Evolutionary conservation across 1,140 invertebrate species (phyloP).

Genomic region (Aricia agestis): DNA sequence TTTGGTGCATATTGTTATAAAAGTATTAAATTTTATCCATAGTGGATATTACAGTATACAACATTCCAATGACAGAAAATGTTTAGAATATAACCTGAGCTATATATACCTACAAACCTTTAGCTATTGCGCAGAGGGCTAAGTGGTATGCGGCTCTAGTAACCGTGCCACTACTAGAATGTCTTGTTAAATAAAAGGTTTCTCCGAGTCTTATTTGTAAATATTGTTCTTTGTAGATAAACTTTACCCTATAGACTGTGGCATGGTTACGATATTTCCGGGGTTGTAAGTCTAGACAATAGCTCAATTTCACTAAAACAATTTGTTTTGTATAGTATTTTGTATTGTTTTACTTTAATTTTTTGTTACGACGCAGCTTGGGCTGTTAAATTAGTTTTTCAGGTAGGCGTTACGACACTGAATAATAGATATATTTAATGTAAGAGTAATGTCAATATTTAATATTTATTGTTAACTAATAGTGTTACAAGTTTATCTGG

Average conservation of each 20-base stretch:
- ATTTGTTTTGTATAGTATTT: conserved; percentile 36
- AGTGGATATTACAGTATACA: background rate
- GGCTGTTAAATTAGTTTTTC: conserved; percentile 59
- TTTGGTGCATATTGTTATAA: background rate
- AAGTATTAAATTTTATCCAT: background rate
- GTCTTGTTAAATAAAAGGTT: conserved; percentile 22
- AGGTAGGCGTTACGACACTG: conserved; percentile 51
- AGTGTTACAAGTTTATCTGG: conserved; percentile 40
- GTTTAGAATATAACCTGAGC: conserved; percentile 35
- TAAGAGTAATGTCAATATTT: conserved; percentile 45
- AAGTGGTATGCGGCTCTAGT: conserved; percentile 68
- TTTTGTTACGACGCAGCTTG: conserved; percentile 64
- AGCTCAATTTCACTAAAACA: conserved; percentile 52
- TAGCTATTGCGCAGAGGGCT: conserved; percentile 61
- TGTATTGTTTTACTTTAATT: conserved; percentile 34
- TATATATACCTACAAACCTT: conserved; percentile 54
- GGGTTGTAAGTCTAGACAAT: conserved; percentile 72
- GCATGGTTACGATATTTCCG: conserved; percentile 69
- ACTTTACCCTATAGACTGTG: conserved; percentile 35
- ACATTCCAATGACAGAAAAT: conserved; percentile 9
- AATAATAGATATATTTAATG: conserved; percentile 31
- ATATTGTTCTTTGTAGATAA: conserved; percentile 43
- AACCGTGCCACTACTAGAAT: conserved; percentile 54
- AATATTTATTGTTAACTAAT: conserved; percentile 36
- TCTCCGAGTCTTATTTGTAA: conserved; percentile 46